Percentiles rank a stretch among this genome's conserved stretches.
Evolutionary conservation across 2,113 vertebrate genomes (phyloP).

Genomic region (Daboia siamensis): DNA sequence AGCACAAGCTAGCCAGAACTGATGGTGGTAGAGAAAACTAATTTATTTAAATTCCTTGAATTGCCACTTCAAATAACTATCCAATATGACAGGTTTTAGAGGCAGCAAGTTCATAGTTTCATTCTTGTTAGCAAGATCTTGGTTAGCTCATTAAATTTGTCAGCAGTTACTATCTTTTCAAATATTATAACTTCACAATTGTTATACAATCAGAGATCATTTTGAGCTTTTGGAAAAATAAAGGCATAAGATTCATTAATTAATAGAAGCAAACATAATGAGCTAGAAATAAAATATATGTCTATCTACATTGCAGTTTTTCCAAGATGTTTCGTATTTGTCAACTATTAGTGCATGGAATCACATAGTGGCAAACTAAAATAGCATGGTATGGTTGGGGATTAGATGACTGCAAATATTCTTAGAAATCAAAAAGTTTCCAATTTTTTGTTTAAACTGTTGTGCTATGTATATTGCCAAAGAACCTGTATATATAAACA

Average conservation of each 20-base stretch:
- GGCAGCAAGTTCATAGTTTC: neutral
- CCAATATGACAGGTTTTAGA: neutral
- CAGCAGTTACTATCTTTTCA: neutral
- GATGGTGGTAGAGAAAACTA: neutral
- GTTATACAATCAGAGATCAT: neutral
- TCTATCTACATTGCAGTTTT: conserved; percentile 33
- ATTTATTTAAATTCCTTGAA: neutral
- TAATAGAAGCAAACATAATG: neutral
- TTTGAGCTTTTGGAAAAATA: neutral
- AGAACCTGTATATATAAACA: neutral
- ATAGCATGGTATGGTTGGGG: conserved; percentile 22
- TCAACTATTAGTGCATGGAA: conserved; percentile 57
- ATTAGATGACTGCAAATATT: conserved; percentile 48
- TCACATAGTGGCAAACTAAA: conserved; percentile 47
- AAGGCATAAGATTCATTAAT: neutral
- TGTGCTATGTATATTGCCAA: neutral
- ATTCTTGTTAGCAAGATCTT: neutral
- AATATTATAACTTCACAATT: neutral
- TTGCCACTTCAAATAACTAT: neutral
- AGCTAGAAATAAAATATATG: conserved; percentile 37
- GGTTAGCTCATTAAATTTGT: neutral
- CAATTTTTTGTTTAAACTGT: conserved; percentile 21
- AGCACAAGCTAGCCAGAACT: neutral
- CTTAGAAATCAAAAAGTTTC: conserved; percentile 24
- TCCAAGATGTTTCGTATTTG: conserved; percentile 22